phyloP scores from a whole-genome alignment of 2,888 invertebrate genomes.

The Cabera pusaria region DNA sequence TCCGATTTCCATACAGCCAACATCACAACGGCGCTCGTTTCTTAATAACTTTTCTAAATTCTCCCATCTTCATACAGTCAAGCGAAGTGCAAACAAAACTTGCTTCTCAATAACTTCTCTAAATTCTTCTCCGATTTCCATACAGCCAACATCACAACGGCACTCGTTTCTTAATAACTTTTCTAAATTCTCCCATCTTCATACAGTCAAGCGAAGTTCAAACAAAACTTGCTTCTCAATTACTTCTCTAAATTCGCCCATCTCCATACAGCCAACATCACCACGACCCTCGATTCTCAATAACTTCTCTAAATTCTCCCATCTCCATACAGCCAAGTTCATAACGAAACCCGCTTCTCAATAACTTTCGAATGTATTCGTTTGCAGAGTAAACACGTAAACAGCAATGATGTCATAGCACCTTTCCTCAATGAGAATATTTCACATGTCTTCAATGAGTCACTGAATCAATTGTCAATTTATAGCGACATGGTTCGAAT shows the following conservation, averaged over 20 bases:
- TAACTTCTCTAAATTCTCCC: constrained; percentile 11
- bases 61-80: no score
- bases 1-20: constrained; percentile 23
- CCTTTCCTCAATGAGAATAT: constrained; percentile 8
- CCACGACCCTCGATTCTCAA: no score
- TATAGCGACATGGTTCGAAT: constrained; percentile 9
- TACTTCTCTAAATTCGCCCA: constrained; percentile 6
- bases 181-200: no score
- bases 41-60: constrained; percentile 28
- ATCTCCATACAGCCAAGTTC: constrained; percentile 27
- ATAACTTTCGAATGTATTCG: constrained; percentile 32
- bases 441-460: background rate
- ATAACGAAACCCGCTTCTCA: constrained; percentile 24
- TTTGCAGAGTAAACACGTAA: constrained; percentile 14
- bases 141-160: no score
- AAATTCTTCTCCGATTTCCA: constrained; percentile 6
- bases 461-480: background rate
- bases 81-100: no score
- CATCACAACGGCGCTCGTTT: constrained; percentile 27
- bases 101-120: no score
- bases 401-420: background rate
- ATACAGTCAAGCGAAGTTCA: no score
- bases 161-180: no score
- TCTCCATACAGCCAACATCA: no score
- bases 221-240: constrained; percentile 1